Evolutionary conservation across 2,797 vertebrate species (phyloP).

Genomic region (Peromyscus nudipes): DNA sequence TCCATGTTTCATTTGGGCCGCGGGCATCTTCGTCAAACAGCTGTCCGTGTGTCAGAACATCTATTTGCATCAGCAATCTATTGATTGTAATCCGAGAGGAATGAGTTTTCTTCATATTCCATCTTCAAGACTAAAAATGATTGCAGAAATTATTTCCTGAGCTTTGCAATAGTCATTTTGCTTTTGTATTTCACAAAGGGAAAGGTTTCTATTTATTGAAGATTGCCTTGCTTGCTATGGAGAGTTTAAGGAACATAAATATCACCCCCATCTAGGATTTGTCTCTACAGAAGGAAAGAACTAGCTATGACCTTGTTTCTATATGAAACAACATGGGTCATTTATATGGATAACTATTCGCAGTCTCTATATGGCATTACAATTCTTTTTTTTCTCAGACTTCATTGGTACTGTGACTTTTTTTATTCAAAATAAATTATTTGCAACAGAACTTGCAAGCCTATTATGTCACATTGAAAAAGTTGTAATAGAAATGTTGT

Average conservation of each 20-base stretch:
- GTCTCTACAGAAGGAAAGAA: neutral
- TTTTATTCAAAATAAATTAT: conserved; percentile 42
- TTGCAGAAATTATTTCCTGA: conserved; percentile 40
- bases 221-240: neutral
- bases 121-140: conserved; percentile 57
- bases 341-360: neutral
- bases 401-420: neutral
- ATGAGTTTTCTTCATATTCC: neutral
- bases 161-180: conserved; percentile 43
- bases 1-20: conserved; percentile 18
- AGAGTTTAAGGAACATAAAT: conserved; percentile 27
- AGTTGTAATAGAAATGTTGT: neutral
- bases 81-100: neutral
- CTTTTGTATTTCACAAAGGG: conserved; percentile 51
- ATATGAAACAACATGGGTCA: neutral
- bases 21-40: conserved; percentile 70
- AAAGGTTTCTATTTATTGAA: conserved; percentile 34
- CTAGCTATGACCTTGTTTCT: conserved; percentile 1
- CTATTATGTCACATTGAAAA: conserved; percentile 46
- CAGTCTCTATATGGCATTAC: neutral
- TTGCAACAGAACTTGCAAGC: neutral
- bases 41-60: conserved; percentile 52
- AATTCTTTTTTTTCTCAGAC: conserved; percentile 51
- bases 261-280: neutral
- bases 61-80: conserved; percentile 65